Base-by-base conservation (phyloP, 2,888 invertebrate genomes). In the Megastigmus dorsalis region DNA sequence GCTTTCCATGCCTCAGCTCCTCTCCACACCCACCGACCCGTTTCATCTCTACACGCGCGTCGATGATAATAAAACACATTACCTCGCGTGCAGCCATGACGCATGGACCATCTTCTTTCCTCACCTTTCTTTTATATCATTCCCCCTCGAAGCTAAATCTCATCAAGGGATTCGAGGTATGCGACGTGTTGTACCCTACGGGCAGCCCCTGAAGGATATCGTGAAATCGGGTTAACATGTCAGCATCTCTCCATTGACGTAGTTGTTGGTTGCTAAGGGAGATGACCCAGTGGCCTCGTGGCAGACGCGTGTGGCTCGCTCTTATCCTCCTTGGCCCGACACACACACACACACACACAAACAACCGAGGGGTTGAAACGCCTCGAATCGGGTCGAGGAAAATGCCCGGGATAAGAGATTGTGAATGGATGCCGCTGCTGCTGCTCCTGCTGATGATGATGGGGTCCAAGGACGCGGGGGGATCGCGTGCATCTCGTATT, bases 231-330 rank as follows among this genome's bases (percentile, higher is more conserved):
- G 78, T 77, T 68, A 80, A 62, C 73, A 33, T 77, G 78, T 78
- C 79, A 78, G 77, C 18, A 45, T 15, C 76, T 70, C 79, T 74
- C 76, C 79, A 77, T 77, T 79, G 79, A 79, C 80, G 80, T 38
- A 23, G 23, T 78, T n/a, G n/a, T n/a, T 75, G 50, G 82, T 84
- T 82, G 78, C 80, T 74, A 77, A 54, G 81, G 63, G 82, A 77
- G 72, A 83, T 81, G 81, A 79, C 80, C 82, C 57, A 76, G 36
- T 74, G 45, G 45, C 68, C 20, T 13, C 20, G 41, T n/a, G n/a
- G 13, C 2, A 41, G 41, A 41, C 3, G 13, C 41, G 41, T 41
- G 13, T 43, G 48, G 65, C 50, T 18, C 38, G 62, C 69, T 74
- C 63, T 74, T 63, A 52, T 36, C 76, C 69, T 50, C 18, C 23